Evolutionary conservation across 2,888 invertebrate species (phyloP), one percentile per base, ranked within the genome.

Genomic region (Mythimna impura): DNA sequence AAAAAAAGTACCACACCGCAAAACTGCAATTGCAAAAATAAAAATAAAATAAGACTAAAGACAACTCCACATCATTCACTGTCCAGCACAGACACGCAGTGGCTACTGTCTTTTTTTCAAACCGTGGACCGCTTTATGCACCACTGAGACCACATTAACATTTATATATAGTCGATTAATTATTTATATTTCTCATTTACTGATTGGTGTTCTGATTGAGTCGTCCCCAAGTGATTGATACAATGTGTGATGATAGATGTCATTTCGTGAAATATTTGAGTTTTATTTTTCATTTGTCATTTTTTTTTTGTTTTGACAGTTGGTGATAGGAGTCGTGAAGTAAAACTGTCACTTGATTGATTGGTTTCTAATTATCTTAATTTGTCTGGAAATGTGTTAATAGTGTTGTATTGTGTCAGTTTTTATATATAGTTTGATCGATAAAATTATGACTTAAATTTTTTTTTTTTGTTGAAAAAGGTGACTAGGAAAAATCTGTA

Each of bases 41-140:
- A 71, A 86, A 85, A 86, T 80, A 84, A 87, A 87, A 87, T 80
- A 83, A 81, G 88, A 89, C 88, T 87, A 87, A 88, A 87, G 81
- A 73, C 90, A 71, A 77, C 93, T 94, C 94, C 88, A 91, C 91
- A 90, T 92, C 93, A 92, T 86, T 93, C 93, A 89, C 84, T 94
- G 93, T 94, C 90, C 92, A 75, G 71, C 78, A 76, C 77, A 86
- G 91, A 92, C 91, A 92, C 92, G 93, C 93, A 91, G 92, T 91
- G 81, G 95, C 96, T 94, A 95, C 95, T 83, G 94, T 93, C 89
- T 94, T 94, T 94, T 94, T 89, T 85, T 85, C 87, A 83, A 78
- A 78, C 80, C 85, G 86, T 88, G 94, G 91, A 92, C 89, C 86
- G 93, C 90, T 89, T 93, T 89, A 96, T 95, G 93, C 95, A 86